Percentiles rank a stretch among this genome's conserved stretches.
Evolutionary conservation across 2,888 invertebrate genomes (phyloP).

Genomic region (Papilio elwesi): DNA sequence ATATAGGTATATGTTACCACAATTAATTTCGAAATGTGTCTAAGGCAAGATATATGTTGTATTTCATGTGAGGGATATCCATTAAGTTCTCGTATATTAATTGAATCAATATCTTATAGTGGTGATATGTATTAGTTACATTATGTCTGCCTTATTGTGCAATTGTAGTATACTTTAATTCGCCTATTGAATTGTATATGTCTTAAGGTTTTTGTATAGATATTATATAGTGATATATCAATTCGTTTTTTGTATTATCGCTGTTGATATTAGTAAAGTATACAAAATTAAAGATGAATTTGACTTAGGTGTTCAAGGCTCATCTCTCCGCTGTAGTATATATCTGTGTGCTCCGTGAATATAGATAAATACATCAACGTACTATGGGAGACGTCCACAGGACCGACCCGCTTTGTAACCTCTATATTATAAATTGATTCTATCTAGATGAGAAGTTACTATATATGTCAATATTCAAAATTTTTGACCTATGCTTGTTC

Average conservation of each 20-base stretch:
- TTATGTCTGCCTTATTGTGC: slow-evolving; percentile 41
- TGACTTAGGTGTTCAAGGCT: slow-evolving; percentile 3
- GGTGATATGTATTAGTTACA: slow-evolving; percentile 31
- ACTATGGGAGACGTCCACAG: too few relatives aligned
- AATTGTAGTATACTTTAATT: slow-evolving; percentile 42
- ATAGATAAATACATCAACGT: too few relatives aligned
- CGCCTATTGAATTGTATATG: slow-evolving; percentile 33
- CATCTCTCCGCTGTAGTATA: too few relatives aligned
- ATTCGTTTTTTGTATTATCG: slow-evolving; percentile 22
- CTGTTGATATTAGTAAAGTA: slow-evolving; percentile 28
- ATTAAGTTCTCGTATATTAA: slow-evolving; percentile 20
- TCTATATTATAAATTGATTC: slow-evolving; percentile 11
- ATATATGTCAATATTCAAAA: slow-evolving; percentile 40
- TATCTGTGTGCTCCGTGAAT: slow-evolving; percentile 11
- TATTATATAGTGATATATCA: slow-evolving; percentile 33
- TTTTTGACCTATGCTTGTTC: slow-evolving; percentile 66
- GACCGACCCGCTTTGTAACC: background rate
- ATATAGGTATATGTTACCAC: too few relatives aligned
- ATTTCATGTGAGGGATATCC: slow-evolving; percentile 3
- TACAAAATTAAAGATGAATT: slow-evolving; percentile 29
- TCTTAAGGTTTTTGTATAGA: slow-evolving; percentile 30
- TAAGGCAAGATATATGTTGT: background rate
- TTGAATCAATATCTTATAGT: slow-evolving; percentile 1
- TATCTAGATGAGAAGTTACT: slow-evolving; percentile 22
- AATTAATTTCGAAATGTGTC: background rate